Base-by-base conservation (phyloP, 2,113 vertebrate genomes). In the Silurus glanis region DNA sequence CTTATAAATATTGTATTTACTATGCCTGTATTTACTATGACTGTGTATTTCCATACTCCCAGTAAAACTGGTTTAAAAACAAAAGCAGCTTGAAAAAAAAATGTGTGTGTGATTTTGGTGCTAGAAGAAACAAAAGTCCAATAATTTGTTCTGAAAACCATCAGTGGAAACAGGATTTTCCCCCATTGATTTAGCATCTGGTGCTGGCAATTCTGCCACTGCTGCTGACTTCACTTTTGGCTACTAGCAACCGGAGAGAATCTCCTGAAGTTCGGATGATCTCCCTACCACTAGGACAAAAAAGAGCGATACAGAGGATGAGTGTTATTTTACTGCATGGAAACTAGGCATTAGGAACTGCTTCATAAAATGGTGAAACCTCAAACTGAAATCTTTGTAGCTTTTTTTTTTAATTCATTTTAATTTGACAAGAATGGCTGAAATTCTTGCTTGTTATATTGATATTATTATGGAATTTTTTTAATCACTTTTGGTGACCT, bases 251-350 rank as follows among this genome's bases (percentile, higher is more conserved):
- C 47, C 86, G 85, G 0, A 96, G 94, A 0, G 71, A 84, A 87
- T 95, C 90, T 82, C 93, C 93, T 0, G 94, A 92, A 0, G 92
- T 92, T 37, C 94, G 89, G 62, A 96, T 95, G 78, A 95, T 91
- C 28, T 95, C 95, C 67, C 94, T 88, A 0, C 95, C 95, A 1
- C 95, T 96, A 91, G n/a, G 25, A 66, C 56, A 80, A n/a, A 66
- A 61, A 9, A 64, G 14, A 28, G 55, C 13, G 62, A 67, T 7
- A 23, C 19, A 75, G 61, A 82, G 19, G 45, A 66, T 56, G 7
- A 51, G n/a, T n/a, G 67, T 82, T 62, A 66, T 82, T 66, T 64
- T 66, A 51, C 7, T 21, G 2, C 6, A 14, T 62, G 56, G 37
- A 61, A 61, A 49, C 37, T 69, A 23, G 64, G 53, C 59, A 56